Evolutionary conservation across 2,888 invertebrate genomes (phyloP).

Genomic region (Epinotia nisella): DNA sequence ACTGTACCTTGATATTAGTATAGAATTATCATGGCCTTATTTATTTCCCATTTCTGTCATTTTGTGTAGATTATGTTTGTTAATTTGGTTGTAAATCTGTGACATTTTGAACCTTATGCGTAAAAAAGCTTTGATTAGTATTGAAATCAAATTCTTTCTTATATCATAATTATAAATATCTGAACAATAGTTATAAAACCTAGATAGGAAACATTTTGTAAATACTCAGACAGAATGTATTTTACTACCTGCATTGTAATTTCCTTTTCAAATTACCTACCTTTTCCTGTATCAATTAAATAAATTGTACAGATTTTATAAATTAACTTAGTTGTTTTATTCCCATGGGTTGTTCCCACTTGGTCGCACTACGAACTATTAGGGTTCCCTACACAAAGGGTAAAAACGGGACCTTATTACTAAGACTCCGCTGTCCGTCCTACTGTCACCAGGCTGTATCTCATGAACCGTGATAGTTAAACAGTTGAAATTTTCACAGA

Average conservation of each 20-base stretch:
- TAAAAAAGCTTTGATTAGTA: conserved; percentile 1
- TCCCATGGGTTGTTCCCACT: conserved; percentile 52
- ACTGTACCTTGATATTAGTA: neutral
- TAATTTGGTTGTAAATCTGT: conserved; percentile 11
- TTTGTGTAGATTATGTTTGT: neutral
- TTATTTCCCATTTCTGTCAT: conserved; percentile 1
- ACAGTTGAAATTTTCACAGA: no score
- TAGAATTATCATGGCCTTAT: neutral
- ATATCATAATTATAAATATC: conserved; percentile 15
- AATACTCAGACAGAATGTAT: conserved; percentile 65
- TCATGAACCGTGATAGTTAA: no score
- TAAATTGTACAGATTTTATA: conserved; percentile 47
- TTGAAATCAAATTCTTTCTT: conserved; percentile 4
- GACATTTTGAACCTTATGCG: conserved; percentile 16
- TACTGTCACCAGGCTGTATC: no score
- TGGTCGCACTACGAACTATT: neutral
- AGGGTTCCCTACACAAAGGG: no score
- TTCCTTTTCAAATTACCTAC: conserved; percentile 53
- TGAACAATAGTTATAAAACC: conserved; percentile 32
- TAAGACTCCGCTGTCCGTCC: no score
- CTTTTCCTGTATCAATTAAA: conserved; percentile 62
- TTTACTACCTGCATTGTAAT: conserved; percentile 58
- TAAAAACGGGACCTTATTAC: no score
- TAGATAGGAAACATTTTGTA: conserved; percentile 60
- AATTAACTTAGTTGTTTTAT: conserved; percentile 38